These are phyloP conservation scores for Platycheirus rosarum DNA, from an alignment of 2,888 invertebrate genomes.

Conservation along the genomic window DNA sequence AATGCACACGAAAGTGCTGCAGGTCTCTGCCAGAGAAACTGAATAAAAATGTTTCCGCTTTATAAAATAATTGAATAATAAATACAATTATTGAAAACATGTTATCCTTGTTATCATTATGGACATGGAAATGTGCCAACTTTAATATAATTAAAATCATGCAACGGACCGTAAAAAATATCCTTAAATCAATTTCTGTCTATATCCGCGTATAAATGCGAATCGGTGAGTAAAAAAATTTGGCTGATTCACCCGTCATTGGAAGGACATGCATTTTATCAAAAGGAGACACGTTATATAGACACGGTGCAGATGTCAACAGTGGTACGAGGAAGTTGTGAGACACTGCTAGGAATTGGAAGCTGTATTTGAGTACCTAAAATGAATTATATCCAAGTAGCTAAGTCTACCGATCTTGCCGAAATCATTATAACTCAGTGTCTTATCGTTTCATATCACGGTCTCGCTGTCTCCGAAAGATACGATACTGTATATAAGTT, in stretches of 20 bases:
- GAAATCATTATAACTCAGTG: no score
- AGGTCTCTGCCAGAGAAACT: not conserved
- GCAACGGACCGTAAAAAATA: slow-evolving; percentile 62
- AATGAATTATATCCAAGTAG: no score
- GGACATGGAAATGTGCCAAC: slow-evolving; percentile 66
- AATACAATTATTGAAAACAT: slow-evolving; percentile 66
- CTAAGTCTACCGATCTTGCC: no score
- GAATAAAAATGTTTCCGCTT: slow-evolving; percentile 30
- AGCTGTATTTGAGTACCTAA: no score
- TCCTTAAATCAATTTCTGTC: slow-evolving; percentile 62
- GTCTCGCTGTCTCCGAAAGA: no score
- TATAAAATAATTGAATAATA: slow-evolving; percentile 62
- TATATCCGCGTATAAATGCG: slow-evolving; percentile 2
- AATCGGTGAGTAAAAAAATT: not conserved
- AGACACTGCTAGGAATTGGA: no score
- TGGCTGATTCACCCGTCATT: slow-evolving; percentile 26
- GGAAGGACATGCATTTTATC: slow-evolving; percentile 28
- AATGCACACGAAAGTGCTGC: not conserved
- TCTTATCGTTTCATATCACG: no score
- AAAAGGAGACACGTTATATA: not conserved
- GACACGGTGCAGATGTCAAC: no score
- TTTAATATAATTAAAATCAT: slow-evolving; percentile 71
- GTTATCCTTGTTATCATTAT: slow-evolving; percentile 66
- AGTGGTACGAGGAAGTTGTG: no score
- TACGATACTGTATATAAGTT: no score